Evolutionary conservation across 2,797 vertebrate species (phyloP).

Genomic region (Scarus forsteni): DNA sequence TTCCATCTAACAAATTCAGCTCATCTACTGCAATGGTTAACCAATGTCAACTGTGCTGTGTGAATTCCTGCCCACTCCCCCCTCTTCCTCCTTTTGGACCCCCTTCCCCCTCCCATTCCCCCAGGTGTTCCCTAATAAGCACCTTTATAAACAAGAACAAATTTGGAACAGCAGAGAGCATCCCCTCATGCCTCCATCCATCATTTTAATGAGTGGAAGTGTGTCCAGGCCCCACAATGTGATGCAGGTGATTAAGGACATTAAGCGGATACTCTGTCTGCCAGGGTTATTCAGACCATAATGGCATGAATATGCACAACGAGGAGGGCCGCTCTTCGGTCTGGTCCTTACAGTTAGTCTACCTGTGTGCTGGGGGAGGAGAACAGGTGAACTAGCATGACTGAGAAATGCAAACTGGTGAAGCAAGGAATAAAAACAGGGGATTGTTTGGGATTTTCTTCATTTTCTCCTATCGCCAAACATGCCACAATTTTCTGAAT

Average conservation of each 20-base stretch:
- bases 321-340: constrained; percentile 60
- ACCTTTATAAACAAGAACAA: constrained; percentile 85
- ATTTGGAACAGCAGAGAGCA: constrained; percentile 82
- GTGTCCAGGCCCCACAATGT: constrained; percentile 86
- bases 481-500: no score
- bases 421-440: background rate
- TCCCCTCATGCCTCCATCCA: constrained; percentile 88
- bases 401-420: background rate
- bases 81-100: constrained; percentile 7
- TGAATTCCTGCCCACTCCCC: constrained; percentile 14
- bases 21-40: constrained; percentile 37
- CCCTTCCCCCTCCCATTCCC: constrained; percentile 58
- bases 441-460: no score
- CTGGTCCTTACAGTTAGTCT: constrained; percentile 77
- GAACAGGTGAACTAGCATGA: constrained; percentile 20
- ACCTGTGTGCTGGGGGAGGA: constrained; percentile 51
- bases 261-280: constrained; percentile 74
- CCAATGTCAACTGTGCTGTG: constrained; percentile 21
- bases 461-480: no score
- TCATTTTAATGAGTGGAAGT: constrained; percentile 92
- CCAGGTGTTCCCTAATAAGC: constrained; percentile 85
- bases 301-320: constrained; percentile 88
- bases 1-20: background rate
- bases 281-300: constrained; percentile 79
- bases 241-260: constrained; percentile 89